A percentile compares a stretch with the other conserved stretches of the same genome.
Evolutionary conservation across 1,140 invertebrate genomes (phyloP).

Genomic region (Halesus radiatus): DNA sequence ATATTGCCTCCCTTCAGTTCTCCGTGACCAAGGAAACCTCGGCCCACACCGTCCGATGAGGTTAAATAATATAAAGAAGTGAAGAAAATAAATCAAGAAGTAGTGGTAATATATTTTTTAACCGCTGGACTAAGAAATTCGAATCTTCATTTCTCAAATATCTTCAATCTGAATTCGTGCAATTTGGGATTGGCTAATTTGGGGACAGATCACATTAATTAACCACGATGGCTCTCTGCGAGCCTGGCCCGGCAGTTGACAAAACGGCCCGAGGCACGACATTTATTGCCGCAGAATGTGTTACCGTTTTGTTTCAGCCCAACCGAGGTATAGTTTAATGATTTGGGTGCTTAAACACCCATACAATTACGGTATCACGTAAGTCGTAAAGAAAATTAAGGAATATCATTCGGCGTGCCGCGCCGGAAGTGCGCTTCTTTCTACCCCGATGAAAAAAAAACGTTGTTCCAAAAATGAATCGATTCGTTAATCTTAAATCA

Average conservation of each 20-base stretch:
- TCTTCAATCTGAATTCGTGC: conserved; percentile 21
- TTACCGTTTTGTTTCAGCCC: conserved; percentile 44
- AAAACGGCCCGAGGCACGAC: conserved; percentile 10
- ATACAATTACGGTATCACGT: conserved; percentile 38
- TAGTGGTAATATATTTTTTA: too few species aligned
- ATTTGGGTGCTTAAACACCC: conserved; percentile 38
- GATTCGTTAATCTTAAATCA: conserved; percentile 28
- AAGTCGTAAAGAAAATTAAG: conserved; percentile 21
- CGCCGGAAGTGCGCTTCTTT: neutral
- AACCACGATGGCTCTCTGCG: neutral
- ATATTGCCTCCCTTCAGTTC: too few species aligned
- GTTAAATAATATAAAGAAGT: too few species aligned
- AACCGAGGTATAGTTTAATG: conserved; percentile 13
- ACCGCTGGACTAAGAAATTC: neutral
- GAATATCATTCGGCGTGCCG: neutral
- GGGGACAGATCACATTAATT: conserved; percentile 31
- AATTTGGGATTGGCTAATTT: conserved; percentile 27
- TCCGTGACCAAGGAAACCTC: too few species aligned
- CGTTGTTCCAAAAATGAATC: neutral
- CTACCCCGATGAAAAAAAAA: neutral
- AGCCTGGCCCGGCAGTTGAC: neutral
- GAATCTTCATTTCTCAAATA: conserved; percentile 3
- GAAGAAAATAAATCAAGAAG: too few species aligned
- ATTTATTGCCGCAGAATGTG: conserved; percentile 46
- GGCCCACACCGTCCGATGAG: too few species aligned